Conservation (phyloP, 1,140 invertebrate species). For the Papilio glaucus region DNA sequence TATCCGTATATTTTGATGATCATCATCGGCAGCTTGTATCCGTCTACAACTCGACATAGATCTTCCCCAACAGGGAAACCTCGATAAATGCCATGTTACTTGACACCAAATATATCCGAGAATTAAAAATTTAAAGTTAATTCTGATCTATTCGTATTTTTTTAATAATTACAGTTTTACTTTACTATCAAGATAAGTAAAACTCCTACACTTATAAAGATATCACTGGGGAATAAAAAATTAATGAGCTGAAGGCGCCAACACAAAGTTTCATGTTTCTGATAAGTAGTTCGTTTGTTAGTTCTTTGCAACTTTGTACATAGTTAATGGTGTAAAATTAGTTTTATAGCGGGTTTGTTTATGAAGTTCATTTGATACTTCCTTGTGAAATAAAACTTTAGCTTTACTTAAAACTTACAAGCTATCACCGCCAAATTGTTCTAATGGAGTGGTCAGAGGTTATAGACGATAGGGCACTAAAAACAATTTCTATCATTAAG, state of each 20-base stretch:
- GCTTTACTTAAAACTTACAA: not conserved
- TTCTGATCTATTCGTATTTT: too few species aligned
- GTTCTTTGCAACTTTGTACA: constrained; percentile 26
- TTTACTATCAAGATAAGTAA: not conserved
- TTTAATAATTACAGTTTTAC: not conserved
- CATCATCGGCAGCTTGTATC: too few species aligned
- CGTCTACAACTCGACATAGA: too few species aligned
- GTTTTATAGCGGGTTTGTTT: constrained; percentile 27
- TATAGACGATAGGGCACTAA: not conserved
- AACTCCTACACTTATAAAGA: not conserved
- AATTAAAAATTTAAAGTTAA: too few species aligned
- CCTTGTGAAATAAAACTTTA: not conserved
- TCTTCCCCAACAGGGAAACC: too few species aligned
- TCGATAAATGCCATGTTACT: too few species aligned
- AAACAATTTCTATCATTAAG: too few species aligned
- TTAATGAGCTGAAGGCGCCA: constrained; percentile 17
- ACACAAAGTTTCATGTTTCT: constrained; percentile 34
- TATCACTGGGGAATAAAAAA: constrained; percentile 28
- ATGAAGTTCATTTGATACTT: constrained; percentile 11
- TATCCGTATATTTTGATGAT: too few species aligned
- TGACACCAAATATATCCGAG: too few species aligned
- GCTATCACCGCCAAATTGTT: too few species aligned
- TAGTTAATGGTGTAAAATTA: constrained; percentile 34
- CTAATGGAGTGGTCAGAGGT: not conserved
- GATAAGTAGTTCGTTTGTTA: constrained; percentile 29